These are phyloP conservation scores for Cremastinae sp. DNA, from an alignment of 2,888 invertebrate genomes.

Conservation along the genomic window DNA sequence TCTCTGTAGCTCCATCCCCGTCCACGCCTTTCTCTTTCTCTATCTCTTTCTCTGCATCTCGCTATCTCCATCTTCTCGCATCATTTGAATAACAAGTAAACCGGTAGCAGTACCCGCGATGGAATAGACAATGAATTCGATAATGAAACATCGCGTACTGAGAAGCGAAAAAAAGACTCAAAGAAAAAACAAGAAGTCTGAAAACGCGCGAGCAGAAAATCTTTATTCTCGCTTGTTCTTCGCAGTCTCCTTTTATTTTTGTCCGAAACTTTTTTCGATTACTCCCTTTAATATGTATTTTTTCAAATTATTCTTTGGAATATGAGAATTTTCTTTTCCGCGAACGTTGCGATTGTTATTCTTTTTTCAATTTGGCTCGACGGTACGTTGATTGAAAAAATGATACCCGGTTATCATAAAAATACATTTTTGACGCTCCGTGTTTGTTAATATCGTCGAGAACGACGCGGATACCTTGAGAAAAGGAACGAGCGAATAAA, in stretches of 20 bases:
- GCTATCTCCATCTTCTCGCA: not conserved
- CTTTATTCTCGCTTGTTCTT: not conserved
- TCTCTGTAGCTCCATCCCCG: not conserved
- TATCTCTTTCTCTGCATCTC: not conserved
- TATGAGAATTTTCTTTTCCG: too few species aligned
- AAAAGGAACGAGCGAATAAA: too few species aligned
- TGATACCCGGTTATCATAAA: too few species aligned
- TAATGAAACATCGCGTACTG: constrained; percentile 32
- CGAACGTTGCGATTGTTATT: too few species aligned
- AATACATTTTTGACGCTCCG: not conserved
- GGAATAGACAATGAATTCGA: constrained; percentile 38
- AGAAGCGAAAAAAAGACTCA: constrained; percentile 7
- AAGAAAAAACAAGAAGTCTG: not conserved
- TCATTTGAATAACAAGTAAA: constrained; percentile 47
- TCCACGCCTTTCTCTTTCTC: too few species aligned
- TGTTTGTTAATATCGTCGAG: too few species aligned
- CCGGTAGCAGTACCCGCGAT: not conserved
- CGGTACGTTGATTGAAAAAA: too few species aligned
- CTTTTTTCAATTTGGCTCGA: too few species aligned
- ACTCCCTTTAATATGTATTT: too few species aligned
- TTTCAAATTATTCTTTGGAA: too few species aligned
- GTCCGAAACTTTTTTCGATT: not conserved
- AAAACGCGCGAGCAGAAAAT: not conserved
- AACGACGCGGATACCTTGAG: not conserved
- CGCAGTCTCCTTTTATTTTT: not conserved